Base-by-base conservation (phyloP, 2,888 invertebrate species). In the Ormia ochracea region DNA sequence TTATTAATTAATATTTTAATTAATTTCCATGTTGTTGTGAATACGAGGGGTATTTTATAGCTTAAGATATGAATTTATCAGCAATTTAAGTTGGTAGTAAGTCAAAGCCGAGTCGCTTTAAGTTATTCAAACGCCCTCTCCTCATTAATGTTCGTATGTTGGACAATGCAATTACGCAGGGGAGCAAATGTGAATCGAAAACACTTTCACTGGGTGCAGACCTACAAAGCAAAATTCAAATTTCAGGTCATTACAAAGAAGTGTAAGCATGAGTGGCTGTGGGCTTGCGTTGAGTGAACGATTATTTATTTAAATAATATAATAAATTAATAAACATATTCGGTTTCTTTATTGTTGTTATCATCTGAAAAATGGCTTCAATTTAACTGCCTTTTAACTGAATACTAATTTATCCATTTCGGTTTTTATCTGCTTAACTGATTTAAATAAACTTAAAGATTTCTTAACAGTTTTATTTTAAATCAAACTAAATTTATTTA, bases 401-500 rank as follows among this genome's bases (percentile, higher is more conserved):
- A 19, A 17, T 28, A 48, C 14, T 28, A 33, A n/a, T 45, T 28
- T 21, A 12, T 1, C 33, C 10, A 21, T 14, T 66, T 38, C 38
- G 21, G 45, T 54, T 45, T n/a, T 12, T 19, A 50, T 50, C 50
- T 63, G 41, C 41, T 52, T 45, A 70, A 54, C 58, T 63, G 68
- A 69, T 65, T 70, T 66, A 59, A 76, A 76, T 72, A 80, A 63
- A 56, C 56, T 75, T 74, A 19, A 50, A 58, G 59, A 74, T 70
- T 70, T 65, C 52, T 61, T 70, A 50, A 66, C 38, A 48, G n/a
- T 36, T 36, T 48, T 23, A 7, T 9, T 38, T 33, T 12, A 21
- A 38, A 17, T 17, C n/a, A 14, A 54, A 78, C 19, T 45, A n/a
- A 65, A 50, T 41, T 17, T 26, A 2, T 26, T 14, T 56, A 45